Conservation (phyloP, 2,113 vertebrate genomes). For the Heptranchias perlo region DNA sequence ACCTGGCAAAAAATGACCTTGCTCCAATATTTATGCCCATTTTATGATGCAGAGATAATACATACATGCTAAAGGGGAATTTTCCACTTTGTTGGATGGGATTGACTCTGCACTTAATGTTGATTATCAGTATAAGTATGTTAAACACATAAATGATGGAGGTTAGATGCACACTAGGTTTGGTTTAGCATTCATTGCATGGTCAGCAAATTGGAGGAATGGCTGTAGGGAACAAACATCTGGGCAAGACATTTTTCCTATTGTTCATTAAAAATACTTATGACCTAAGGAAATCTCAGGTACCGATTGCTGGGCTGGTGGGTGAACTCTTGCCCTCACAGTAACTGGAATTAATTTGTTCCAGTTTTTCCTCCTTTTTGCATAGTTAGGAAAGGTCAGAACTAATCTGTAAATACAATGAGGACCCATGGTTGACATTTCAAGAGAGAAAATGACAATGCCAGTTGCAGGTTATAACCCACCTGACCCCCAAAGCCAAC, state of each 20-base stretch:
- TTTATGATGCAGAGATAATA: neutral
- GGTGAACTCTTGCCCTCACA: neutral
- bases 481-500: neutral
- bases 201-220: neutral
- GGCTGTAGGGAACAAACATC: neutral
- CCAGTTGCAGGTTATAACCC: neutral
- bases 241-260: neutral
- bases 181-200: neutral
- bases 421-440: neutral
- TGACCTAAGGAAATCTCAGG: neutral
- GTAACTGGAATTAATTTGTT: conserved; percentile 20
- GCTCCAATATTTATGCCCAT: neutral
- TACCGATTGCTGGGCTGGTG: neutral
- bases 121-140: neutral
- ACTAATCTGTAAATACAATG: conserved; percentile 11
- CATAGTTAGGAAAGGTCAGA: neutral
- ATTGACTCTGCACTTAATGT: neutral
- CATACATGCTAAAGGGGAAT: neutral
- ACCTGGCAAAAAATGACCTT: neutral
- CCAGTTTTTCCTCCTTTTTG: neutral
- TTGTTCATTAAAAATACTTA: conserved; percentile 26
- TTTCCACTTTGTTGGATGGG: neutral
- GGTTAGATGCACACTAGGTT: neutral
- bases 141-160: neutral
- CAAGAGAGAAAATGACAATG: neutral